Evolutionary conservation across 2,113 vertebrate species (phyloP).

Genomic region (Pyxicephalus adspersus): DNA sequence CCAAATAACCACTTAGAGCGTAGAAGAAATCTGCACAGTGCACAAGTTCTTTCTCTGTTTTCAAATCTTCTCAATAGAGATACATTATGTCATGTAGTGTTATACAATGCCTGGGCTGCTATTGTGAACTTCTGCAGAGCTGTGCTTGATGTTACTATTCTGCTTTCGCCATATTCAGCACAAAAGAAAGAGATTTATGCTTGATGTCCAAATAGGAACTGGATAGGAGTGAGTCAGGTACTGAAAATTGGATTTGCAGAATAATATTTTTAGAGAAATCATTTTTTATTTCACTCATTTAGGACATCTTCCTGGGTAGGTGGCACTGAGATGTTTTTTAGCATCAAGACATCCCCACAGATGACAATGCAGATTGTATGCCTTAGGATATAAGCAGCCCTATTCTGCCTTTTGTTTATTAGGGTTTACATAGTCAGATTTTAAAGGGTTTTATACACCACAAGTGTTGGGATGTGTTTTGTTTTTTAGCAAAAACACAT

Average conservation of each 20-base stretch:
- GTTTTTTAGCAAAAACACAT: no score
- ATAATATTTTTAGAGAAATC: neutral
- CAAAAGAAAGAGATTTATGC: conserved; percentile 6
- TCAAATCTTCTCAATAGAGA: neutral
- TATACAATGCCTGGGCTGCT: conserved; percentile 22
- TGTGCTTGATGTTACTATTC: conserved; percentile 5
- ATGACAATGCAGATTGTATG: neutral
- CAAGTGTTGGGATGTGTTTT: no score
- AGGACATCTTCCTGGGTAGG: neutral
- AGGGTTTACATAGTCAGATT: no score
- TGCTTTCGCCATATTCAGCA: conserved; percentile 14
- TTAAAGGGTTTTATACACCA: no score
- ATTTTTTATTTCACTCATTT: neutral
- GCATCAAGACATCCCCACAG: neutral
- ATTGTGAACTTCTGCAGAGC: conserved; percentile 23
- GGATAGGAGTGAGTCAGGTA: neutral
- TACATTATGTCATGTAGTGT: neutral
- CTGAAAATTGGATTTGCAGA: conserved; percentile 1
- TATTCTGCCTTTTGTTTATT: no score
- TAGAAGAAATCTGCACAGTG: neutral
- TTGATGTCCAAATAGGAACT: conserved; percentile 39
- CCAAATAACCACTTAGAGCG: neutral
- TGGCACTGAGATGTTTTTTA: neutral
- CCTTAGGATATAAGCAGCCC: neutral
- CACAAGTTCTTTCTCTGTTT: neutral